A percentile compares a stretch with the other conserved stretches of the same genome.
Evolutionary conservation across 2,888 invertebrate species (phyloP).

Genomic region (Oscheius sp.): DNA sequence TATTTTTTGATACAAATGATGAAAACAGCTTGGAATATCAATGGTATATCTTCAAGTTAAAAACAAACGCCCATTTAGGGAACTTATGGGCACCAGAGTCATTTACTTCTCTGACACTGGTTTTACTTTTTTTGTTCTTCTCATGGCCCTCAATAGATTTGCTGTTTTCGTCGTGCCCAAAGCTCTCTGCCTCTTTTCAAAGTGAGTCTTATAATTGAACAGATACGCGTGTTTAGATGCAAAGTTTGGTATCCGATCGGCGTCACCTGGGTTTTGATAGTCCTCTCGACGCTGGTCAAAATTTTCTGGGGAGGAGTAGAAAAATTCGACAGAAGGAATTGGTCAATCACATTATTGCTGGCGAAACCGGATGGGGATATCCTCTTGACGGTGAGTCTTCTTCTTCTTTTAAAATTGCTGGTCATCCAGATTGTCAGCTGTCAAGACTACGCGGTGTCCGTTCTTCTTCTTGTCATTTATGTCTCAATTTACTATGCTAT

Average conservation of each 20-base stretch:
- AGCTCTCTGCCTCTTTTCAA: slow-evolving; percentile 5
- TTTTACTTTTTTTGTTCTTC: slow-evolving; percentile 21
- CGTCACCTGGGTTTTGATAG: slow-evolving; percentile 19
- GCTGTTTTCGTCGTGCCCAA: slow-evolving; percentile 28
- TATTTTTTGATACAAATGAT: slow-evolving; percentile 22
- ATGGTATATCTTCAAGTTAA: neutral
- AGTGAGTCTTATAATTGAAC: too few relatives aligned
- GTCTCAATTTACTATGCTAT: slow-evolving; percentile 5
- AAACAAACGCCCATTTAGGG: slow-evolving; percentile 10
- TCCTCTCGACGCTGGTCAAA: slow-evolving; percentile 4
- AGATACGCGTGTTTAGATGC: neutral
- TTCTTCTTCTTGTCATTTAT: slow-evolving; percentile 14
- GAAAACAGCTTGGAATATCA: neutral
- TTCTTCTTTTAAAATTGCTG: too few relatives aligned
- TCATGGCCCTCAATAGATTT: slow-evolving; percentile 36
- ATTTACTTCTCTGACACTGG: slow-evolving; percentile 31
- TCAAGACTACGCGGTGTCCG: slow-evolving; percentile 10
- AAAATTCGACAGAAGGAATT: slow-evolving; percentile 23
- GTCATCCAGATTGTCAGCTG: slow-evolving; percentile 17
- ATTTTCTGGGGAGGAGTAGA: slow-evolving; percentile 12
- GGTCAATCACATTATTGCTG: slow-evolving; percentile 13
- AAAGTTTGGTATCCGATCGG: slow-evolving; percentile 18
- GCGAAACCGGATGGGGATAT: slow-evolving; percentile 12
- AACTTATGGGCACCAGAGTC: neutral
- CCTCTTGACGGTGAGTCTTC: slow-evolving; percentile 14